These are phyloP conservation scores for Xestobium rufovillosum DNA, from an alignment of 2,888 invertebrate species.

Conservation along the genomic window DNA sequence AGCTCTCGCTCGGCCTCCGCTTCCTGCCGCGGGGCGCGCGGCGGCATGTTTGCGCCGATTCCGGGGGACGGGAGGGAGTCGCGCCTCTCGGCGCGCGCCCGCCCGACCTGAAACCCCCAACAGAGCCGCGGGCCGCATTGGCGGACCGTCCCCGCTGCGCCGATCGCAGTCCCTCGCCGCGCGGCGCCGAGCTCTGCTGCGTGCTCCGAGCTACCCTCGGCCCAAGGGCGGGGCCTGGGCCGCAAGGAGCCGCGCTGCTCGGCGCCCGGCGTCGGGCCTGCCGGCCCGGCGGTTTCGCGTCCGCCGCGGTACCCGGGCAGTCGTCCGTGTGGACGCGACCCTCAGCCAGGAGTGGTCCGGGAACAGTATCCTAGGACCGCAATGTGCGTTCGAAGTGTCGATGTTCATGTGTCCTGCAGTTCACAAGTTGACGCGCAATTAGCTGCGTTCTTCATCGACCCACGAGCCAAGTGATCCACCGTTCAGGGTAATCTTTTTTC, in stretches of 20 bases:
- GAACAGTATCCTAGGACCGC: slow-evolving; percentile 46
- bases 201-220: neutral
- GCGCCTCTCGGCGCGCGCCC: no score
- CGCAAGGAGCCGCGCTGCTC: neutral
- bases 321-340: no score
- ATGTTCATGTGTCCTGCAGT: slow-evolving; percentile 53
- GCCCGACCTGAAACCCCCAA: no score
- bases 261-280: no score
- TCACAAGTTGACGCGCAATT: slow-evolving; percentile 45
- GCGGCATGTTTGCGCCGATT: neutral
- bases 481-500: no score
- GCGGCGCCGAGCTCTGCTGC: neutral
- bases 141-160: neutral
- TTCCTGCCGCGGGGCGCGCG: neutral
- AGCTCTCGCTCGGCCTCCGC: neutral
- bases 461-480: slow-evolving; percentile 54
- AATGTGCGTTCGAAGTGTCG: slow-evolving; percentile 57
- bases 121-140: neutral
- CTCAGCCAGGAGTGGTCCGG: slow-evolving; percentile 48
- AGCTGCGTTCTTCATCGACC: slow-evolving; percentile 54
- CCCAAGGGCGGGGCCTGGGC: neutral
- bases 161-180: neutral
- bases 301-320: no score
- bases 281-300: no score
- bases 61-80: neutral